A percentile compares a stretch with the other conserved stretches of the same genome.
Evolutionary conservation across 2,113 vertebrate species (phyloP).

Genomic region (Silurus glanis): DNA sequence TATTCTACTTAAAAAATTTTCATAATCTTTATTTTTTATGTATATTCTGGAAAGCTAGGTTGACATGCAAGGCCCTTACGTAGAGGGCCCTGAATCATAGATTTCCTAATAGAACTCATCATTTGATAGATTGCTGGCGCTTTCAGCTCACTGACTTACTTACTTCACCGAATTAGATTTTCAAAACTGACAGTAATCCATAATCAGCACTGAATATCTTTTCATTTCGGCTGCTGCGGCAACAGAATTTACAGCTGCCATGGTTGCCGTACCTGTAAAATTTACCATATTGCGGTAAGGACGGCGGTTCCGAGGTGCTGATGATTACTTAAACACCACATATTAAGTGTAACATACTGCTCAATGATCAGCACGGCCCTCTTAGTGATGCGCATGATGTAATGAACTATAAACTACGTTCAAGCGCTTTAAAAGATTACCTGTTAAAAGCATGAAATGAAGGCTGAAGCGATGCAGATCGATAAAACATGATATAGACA

Average conservation of each 20-base stretch:
- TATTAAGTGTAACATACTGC: not conserved
- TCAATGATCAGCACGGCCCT: not conserved
- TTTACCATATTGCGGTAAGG: not conserved
- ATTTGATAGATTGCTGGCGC: not conserved
- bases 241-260: conserved; percentile 15
- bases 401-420: conserved; percentile 23
- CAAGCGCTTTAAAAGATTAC: conserved; percentile 35
- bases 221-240: conserved; percentile 21
- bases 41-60: not conserved
- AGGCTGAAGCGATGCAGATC: conserved; percentile 32
- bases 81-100: not conserved
- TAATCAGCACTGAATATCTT: conserved; percentile 33
- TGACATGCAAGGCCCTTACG: not conserved
- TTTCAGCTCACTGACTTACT: not conserved
- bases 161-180: conserved; percentile 21
- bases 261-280: conserved; percentile 11
- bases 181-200: conserved; percentile 22
- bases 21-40: not conserved
- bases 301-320: not conserved
- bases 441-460: conserved; percentile 38
- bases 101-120: not conserved
- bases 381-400: conserved; percentile 15
- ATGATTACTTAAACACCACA: conserved; percentile 2
- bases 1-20: not conserved
- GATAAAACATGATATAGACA: conserved; percentile 44